phyloP scores from a whole-genome alignment of 2,888 invertebrate species.

The Parnassius apollo region DNA sequence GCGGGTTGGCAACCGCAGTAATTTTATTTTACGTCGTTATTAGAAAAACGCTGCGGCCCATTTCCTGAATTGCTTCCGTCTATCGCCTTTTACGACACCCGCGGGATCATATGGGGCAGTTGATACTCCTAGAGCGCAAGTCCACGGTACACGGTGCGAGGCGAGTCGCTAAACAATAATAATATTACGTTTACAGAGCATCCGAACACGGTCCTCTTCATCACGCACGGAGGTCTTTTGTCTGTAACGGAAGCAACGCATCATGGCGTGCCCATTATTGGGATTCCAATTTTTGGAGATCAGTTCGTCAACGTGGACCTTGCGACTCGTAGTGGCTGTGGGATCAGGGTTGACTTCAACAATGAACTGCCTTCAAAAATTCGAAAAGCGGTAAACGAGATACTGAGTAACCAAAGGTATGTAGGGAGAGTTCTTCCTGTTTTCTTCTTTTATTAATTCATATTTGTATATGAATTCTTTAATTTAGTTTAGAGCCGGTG shows the following conservation, averaged over 20 bases:
- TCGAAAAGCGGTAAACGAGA: constrained; percentile 42
- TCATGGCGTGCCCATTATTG: constrained; percentile 53
- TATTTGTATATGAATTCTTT: no score
- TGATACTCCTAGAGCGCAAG: no score
- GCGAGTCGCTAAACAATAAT: no score
- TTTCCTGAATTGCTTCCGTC: no score
- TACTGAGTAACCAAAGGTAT: constrained; percentile 47
- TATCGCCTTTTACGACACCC: no score
- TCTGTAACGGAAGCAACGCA: constrained; percentile 49
- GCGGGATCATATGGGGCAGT: no score
- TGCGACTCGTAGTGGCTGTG: constrained; percentile 38
- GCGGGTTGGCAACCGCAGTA: no score
- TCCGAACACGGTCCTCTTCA: constrained; percentile 45
- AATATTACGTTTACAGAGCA: constrained; percentile 41
- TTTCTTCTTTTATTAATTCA: no score
- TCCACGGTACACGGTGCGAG: no score
- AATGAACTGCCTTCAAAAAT: constrained; percentile 42
- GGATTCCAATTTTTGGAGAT: constrained; percentile 47
- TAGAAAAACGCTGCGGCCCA: no score
- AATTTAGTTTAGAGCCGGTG: no score
- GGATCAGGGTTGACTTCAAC: constrained; percentile 41
- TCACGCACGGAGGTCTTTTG: constrained; percentile 46
- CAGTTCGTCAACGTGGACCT: constrained; percentile 46
- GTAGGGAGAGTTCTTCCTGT: constrained; percentile 4
- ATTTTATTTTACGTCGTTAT: no score